Percentiles rank a stretch among this genome's conserved stretches.
phyloP scores from a whole-genome alignment of 2,888 invertebrate species.

The Strigamia crassipes region DNA sequence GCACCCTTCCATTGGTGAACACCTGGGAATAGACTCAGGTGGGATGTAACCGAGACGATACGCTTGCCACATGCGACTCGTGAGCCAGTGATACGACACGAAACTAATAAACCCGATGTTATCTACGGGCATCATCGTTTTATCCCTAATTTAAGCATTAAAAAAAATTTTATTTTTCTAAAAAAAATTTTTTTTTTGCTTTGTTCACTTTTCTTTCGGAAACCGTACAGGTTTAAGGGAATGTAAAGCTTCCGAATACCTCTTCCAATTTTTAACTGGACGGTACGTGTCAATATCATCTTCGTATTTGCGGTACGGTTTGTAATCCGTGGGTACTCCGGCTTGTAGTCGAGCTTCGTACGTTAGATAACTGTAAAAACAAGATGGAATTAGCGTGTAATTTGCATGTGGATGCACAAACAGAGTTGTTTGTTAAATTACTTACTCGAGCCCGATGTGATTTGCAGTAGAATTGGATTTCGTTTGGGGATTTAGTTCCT shows the following conservation, averaged over 20 bases:
- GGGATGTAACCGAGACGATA: conserved; percentile 61
- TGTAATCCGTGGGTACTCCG: background rate
- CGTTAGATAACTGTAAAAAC: background rate
- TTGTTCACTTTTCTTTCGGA: background rate
- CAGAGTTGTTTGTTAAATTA: background rate
- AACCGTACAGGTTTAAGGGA: background rate
- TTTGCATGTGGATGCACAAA: background rate
- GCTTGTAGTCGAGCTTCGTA: background rate
- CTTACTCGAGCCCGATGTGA: background rate
- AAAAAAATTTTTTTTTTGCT: background rate
- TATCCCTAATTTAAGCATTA: background rate
- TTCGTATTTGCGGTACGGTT: conserved; percentile 55
- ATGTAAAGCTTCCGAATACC: conserved; percentile 29
- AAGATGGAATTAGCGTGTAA: background rate
- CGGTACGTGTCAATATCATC: background rate
- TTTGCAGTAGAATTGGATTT: background rate
- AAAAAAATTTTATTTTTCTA: background rate
- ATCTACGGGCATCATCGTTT: conserved; percentile 59
- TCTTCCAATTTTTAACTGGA: background rate
- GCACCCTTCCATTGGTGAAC: conserved; percentile 62
- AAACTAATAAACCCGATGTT: conserved; percentile 62
- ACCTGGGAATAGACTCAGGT: conserved; percentile 58
- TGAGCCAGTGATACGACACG: conserved; percentile 64
- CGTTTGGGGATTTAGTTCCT: background rate
- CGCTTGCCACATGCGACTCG: conserved; percentile 62